phyloP scores from a whole-genome alignment of 2,888 invertebrate genomes.

The Trichopoda pennipes region DNA sequence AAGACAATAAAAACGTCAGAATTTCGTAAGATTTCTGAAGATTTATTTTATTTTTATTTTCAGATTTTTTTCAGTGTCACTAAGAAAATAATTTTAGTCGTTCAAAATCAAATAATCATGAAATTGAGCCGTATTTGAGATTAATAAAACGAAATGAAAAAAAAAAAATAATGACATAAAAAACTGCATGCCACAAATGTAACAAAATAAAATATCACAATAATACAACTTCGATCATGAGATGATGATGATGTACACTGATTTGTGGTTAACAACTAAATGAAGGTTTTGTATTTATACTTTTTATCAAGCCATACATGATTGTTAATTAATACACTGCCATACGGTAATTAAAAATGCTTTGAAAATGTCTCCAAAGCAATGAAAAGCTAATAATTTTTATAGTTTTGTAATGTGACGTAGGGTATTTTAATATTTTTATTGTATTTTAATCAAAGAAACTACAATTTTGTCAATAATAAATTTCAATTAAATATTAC shows the following conservation, averaged over 20 bases:
- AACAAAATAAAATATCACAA: conserved; percentile 53
- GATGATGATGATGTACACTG: conserved; percentile 55
- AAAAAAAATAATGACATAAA: conserved; percentile 12
- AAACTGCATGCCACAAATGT: conserved; percentile 42
- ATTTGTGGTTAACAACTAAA: conserved; percentile 65
- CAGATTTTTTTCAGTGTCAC: conserved; percentile 20
- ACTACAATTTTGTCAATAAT: too few relatives aligned
- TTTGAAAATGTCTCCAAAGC: neutral
- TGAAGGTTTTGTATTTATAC: conserved; percentile 58
- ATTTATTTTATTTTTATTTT: too few relatives aligned
- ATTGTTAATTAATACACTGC: neutral
- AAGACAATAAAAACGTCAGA: too few relatives aligned
- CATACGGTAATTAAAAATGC: neutral
- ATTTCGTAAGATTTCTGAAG: too few relatives aligned
- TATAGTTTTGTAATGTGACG: too few relatives aligned
- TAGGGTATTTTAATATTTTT: neutral
- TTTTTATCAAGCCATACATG: neutral
- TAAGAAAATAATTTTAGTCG: conserved; percentile 15
- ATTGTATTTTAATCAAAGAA: too few relatives aligned
- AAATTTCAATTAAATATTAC: too few relatives aligned
- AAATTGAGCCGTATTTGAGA: conserved; percentile 56
- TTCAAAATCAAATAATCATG: conserved; percentile 44
- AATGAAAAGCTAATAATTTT: neutral
- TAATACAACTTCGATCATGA: conserved; percentile 48
- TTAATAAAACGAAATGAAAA: conserved; percentile 1